Evolutionary conservation across 1,140 invertebrate species (phyloP), one percentile per base, ranked within the genome.

Genomic region (Adoxophyes honmai): DNA sequence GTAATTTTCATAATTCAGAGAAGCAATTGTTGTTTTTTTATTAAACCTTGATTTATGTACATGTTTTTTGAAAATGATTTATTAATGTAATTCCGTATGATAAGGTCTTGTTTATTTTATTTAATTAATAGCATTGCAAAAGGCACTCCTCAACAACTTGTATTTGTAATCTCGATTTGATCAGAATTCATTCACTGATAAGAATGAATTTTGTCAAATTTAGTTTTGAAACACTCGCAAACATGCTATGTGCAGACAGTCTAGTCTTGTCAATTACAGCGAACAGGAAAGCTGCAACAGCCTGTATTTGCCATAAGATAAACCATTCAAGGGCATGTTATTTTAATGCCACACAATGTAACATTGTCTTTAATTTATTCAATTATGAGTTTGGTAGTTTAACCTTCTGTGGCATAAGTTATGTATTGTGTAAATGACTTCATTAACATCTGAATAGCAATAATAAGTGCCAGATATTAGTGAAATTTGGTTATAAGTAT

Each of bases 241-340:
- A 56, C 60, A 68, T 69, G 65, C 70, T 78, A 68, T 64, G 64
- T 75, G 68, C 75, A 75, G 73, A 70, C 73, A 79, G 78, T 68
- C 57, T 56, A 48, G 42, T 48, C 59, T 64, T 68, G 72, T 70
- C 64, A 70, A 73, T 72, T 72, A 66, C 60, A 62, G 59, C 66
- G 48, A 68, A 72, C 70, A 76, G 69, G 69, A 78, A 72, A 67
- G 51, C 64, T 39, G 62, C 37, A 60, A 48, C 7, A 11, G 37
- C 34, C 55, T 55, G 54, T 61, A 62, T 64, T 70, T 70, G 38
- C 60, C 59, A 64, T 61, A 36, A 68, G 62, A 62, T 64, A 60
- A 68, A 64, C 2, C 57, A 60, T 51, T 60, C 60, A 61, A 57
- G 62, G 57, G 51, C 59, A 15, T 67, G 59, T 60, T 59, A 61